These are phyloP conservation scores for Lasiurus cinereus DNA, from an alignment of 2,113 vertebrate genomes.

Conservation along the genomic window DNA sequence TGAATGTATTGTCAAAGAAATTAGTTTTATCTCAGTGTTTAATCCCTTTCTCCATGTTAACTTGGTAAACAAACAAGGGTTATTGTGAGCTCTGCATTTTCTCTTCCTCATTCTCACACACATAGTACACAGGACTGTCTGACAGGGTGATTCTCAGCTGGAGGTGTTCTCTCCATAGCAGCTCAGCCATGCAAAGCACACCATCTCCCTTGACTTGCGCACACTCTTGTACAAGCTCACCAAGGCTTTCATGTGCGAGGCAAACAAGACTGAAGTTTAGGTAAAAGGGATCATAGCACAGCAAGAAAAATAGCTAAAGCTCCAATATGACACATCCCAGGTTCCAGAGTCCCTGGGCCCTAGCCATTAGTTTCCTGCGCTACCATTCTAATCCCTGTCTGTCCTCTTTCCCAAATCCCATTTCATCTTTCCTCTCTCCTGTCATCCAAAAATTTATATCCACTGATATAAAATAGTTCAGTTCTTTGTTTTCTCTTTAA, in stretches of 20 bases:
- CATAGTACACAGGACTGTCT: not conserved
- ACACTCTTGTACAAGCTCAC: not conserved
- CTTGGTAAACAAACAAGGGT: not conserved
- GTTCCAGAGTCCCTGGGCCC: no score
- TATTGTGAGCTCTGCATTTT: not conserved
- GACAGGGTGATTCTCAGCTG: not conserved
- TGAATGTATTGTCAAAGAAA: not conserved
- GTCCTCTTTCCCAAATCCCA: not conserved
- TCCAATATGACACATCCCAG: not conserved
- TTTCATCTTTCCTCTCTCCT: not conserved
- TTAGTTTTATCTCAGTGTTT: conserved; percentile 34
- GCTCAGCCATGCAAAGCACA: not conserved
- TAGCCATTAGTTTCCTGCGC: fast-evolving
- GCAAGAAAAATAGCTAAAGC: not conserved
- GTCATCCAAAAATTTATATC: not conserved
- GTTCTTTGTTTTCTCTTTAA: not conserved
- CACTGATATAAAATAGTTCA: not conserved
- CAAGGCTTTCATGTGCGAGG: not conserved
- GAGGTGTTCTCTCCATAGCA: fast-evolving
- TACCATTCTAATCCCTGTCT: not conserved
- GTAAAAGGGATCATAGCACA: not conserved
- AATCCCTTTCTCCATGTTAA: not conserved
- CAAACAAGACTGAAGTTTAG: not conserved
- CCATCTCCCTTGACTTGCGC: not conserved
- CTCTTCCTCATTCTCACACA: not conserved